Evolutionary conservation across 64 coral and sea anemone species (phyloP).

Genomic region (Montipora capricornis): DNA sequence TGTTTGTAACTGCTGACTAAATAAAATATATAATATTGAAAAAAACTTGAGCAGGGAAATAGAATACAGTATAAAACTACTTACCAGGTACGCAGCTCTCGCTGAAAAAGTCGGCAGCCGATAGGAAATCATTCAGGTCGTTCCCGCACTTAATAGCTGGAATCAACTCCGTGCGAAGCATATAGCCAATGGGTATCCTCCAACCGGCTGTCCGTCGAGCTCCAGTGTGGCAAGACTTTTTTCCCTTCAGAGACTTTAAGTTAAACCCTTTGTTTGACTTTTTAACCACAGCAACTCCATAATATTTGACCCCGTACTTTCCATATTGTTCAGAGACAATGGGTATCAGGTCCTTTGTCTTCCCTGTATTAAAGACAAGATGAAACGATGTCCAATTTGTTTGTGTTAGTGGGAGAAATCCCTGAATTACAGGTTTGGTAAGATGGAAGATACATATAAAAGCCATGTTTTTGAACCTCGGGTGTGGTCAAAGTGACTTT

Average conservation of each 20-base stretch:
- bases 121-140: background rate
- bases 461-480: too few relatives aligned
- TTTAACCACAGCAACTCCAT: constrained; percentile 71
- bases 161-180: constrained; percentile 24
- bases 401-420: too few relatives aligned
- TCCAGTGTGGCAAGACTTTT: constrained; percentile 81
- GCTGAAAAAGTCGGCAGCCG: constrained; percentile 59
- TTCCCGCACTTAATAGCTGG: background rate
- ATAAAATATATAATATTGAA: too few relatives aligned
- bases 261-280: constrained; percentile 23
- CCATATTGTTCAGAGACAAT: constrained; percentile 67
- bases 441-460: too few relatives aligned
- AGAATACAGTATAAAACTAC: too few relatives aligned
- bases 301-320: constrained; percentile 39
- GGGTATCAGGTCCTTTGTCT: constrained; percentile 31
- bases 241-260: constrained; percentile 33
- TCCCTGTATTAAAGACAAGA: constrained; percentile 20
- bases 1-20: too few relatives aligned
- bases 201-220: constrained; percentile 58
- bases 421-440: too few relatives aligned
- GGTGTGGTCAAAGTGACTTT: too few relatives aligned
- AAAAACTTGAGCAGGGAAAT: too few relatives aligned
- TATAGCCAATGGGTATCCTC: constrained; percentile 59
- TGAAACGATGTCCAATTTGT: too few relatives aligned
- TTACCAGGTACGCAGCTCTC: constrained; percentile 83